phyloP scores from a whole-genome alignment of 2,113 vertebrate species.

The Pedionomus torquatus region DNA sequence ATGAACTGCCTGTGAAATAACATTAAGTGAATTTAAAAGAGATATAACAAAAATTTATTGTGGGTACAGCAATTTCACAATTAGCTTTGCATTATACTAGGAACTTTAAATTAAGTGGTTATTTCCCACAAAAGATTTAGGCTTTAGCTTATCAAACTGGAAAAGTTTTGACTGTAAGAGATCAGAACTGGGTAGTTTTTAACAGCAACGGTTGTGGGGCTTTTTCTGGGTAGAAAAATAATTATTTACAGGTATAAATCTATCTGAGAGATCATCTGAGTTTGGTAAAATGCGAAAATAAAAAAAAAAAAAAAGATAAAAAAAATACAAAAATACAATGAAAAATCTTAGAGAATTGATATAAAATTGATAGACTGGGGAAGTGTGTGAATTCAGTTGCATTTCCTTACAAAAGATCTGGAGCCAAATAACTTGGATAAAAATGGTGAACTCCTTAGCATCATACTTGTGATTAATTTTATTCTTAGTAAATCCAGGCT shows the following conservation, averaged over 20 bases:
- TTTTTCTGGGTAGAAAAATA: neutral
- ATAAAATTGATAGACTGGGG: neutral
- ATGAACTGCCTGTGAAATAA: neutral
- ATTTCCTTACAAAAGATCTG: neutral
- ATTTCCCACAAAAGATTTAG: neutral
- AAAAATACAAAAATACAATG: neutral
- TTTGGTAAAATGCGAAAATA: neutral
- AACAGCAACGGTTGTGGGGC: neutral
- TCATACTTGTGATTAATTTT: neutral
- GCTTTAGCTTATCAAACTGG: neutral
- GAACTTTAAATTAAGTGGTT: neutral
- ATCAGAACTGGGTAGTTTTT: neutral
- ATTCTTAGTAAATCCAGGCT: neutral
- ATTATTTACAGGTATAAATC: neutral
- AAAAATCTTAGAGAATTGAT: neutral
- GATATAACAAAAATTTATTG: neutral
- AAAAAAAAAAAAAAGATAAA: too few species aligned
- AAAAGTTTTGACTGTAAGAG: neutral
- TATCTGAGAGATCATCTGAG: neutral
- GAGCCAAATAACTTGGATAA: neutral
- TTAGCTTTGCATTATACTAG: neutral
- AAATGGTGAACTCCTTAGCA: neutral
- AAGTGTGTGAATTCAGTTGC: neutral
- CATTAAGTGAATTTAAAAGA: neutral
- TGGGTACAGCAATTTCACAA: neutral